phyloP scores from a whole-genome alignment of 2,797 vertebrate species.

The Numenius phaeopus region DNA sequence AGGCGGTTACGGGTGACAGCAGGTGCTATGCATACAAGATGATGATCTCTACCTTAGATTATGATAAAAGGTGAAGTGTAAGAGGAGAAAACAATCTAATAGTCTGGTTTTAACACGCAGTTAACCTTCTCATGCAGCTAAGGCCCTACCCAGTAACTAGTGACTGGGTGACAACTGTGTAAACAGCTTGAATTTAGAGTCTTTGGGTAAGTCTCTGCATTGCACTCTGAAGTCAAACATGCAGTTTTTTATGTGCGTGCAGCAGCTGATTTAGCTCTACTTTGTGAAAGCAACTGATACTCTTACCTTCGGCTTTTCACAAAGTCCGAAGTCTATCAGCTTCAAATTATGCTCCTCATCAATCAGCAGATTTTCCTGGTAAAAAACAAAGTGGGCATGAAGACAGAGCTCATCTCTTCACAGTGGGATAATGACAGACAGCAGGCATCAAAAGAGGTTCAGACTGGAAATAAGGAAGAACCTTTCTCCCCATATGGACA shows the following conservation, averaged over 20 bases:
- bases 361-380: slow-evolving; percentile 94
- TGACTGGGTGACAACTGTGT: fast-evolving
- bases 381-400: not conserved
- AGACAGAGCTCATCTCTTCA: not conserved
- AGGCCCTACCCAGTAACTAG: not conserved
- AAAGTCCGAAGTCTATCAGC: slow-evolving; percentile 96
- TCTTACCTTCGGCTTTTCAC: slow-evolving; percentile 94
- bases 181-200: not conserved
- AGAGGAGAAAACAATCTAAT: not conserved
- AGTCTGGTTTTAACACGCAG: not conserved
- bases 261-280: not conserved
- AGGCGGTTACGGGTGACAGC: not conserved
- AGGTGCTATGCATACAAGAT: not conserved
- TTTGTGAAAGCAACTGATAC: not conserved
- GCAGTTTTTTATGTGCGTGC: fast-evolving
- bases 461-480: not conserved
- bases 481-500: not conserved
- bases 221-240: not conserved
- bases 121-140: not conserved
- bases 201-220: not conserved
- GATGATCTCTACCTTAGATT: not conserved
- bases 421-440: not conserved
- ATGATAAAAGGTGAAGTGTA: not conserved
- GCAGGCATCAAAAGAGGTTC: not conserved
- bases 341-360: slow-evolving; percentile 92